Base-by-base conservation (phyloP, 2,888 invertebrate genomes). In the Amaurobius ferox region DNA sequence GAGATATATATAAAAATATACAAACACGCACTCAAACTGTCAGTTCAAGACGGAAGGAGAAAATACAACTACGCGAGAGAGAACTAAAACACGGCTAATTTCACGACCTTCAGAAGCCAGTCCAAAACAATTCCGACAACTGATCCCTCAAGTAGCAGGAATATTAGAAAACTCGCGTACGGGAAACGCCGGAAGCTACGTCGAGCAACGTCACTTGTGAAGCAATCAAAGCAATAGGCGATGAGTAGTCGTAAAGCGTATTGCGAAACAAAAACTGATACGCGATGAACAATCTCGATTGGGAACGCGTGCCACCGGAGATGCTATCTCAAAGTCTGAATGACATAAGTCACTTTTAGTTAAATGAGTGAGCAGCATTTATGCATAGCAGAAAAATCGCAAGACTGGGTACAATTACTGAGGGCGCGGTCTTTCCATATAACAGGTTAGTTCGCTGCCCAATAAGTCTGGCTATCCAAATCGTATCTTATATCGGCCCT, bases 201-300 rank as follows among this genome's bases (percentile, higher is more conserved):
- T 64, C 64, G 30, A 7, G 19, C 5, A 7, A 13, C 13, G n/a
- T 13, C 23, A n/a, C n/a, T 29, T 29, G 30, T 64, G 64, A 29
- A 64, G 30, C 29, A 64, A 64, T 29, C 29, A 30, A 64, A 64
- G 30, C 30, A 64, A 64, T 13, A 29, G 64, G 30, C 30, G 64
- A 64, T 55, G 55, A 55, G 55, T 55, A 55, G 55, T 55, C 16
- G 64, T 64, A 64, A 16, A 64, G n/a, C 30, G n/a, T 29, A 64
- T 64, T 64, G 64, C 64, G 64, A 64, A 64, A 64, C 64, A 64
- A 64, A n/a, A 64, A 64, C 64, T n/a, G 64, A 64, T 64, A 64
- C 30, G 55, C 55, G 23, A 55, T 55, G 55, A 55, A 55, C 23
- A 5, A 55, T 23, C 55, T 55, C 44, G 23, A 23, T 23, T 23